Evolutionary conservation across 1,140 invertebrate species (phyloP), one percentile per base, ranked within the genome.

Genomic region (Triops cancriformis): DNA sequence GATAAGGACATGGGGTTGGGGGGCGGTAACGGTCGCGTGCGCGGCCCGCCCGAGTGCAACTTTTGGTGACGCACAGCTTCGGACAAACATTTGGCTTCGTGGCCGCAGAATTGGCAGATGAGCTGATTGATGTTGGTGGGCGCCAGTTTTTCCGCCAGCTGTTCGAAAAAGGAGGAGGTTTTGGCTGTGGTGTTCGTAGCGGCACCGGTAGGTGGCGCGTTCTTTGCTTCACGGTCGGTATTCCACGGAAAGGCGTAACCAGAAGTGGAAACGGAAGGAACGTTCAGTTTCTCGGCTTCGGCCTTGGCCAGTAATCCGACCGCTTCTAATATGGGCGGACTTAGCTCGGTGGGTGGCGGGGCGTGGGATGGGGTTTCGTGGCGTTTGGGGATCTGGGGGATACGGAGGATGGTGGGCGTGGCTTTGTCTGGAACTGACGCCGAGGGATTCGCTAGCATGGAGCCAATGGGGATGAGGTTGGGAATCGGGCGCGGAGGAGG

Each of bases 121-220:
- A 92, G 84, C 80, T 89, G 81, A 23, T 81, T 79, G 3, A 80
- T 80, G 75, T 81, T 81, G 79, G 89, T 84, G 84, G 77, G 79
- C 41, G 87, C 85, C 42, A 93, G 83, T 84, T 90, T 90, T 83
- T 92, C 90, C 84, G 93, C 93, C 18, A 94, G 85, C 82, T 90
- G 90, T 81, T 95, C 92, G 82, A 94, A 93, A 82, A 94, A 94
- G 12, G 90, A 92, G 23, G 89, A 88, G 81, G 91, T 91, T 82
- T 92, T 92, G 84, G 90, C 90, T 80, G 88, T 88, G 80, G 88
- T 14, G 5, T 41, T 28, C 10, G 43, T 37, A 23, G 26, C 77
- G 76, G 72, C 72, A 10, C 14, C 51, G 18, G 7, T 42, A 9
- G 31, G 10, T 42, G 75, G 23, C n/a, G 26, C 27, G 41, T 77